Evolutionary conservation across 2,888 invertebrate species (phyloP).

Genomic region (Himalopsyche kuldschensis): DNA sequence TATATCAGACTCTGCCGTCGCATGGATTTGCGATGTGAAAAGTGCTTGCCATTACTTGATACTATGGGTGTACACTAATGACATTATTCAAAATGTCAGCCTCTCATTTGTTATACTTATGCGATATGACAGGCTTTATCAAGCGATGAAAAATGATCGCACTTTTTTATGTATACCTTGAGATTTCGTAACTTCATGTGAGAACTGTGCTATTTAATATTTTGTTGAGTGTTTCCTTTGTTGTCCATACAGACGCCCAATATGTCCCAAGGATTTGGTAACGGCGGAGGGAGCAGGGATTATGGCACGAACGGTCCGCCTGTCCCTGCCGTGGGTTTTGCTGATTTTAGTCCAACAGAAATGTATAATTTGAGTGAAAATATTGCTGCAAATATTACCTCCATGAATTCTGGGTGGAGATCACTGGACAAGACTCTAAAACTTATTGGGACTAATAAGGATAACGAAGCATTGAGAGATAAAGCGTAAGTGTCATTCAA

Average conservation of each 20-base stretch:
- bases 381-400: constrained; percentile 78
- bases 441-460: constrained; percentile 73
- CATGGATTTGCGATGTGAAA: background rate
- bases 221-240: constrained; percentile 20
- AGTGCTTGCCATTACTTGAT: constrained; percentile 17
- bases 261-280: constrained; percentile 32
- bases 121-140: constrained; percentile 9
- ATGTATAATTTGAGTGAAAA: constrained; percentile 78
- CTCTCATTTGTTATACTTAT: constrained; percentile 23
- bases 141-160: background rate
- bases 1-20: background rate
- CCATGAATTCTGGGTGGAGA: constrained; percentile 73
- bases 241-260: constrained; percentile 20
- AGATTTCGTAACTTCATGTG: background rate
- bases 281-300: constrained; percentile 22
- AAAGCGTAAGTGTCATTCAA: constrained; percentile 58
- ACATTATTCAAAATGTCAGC: constrained; percentile 36
- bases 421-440: constrained; percentile 73
- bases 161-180: background rate
- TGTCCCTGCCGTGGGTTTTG: constrained; percentile 70
- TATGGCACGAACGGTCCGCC: constrained; percentile 46
- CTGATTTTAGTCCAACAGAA: constrained; percentile 73
- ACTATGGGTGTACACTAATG: constrained; percentile 28
- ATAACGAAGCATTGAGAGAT: constrained; percentile 68
- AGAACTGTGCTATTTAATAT: background rate